Base-by-base conservation (phyloP, 2,888 invertebrate genomes). In the Apodemia zela region DNA sequence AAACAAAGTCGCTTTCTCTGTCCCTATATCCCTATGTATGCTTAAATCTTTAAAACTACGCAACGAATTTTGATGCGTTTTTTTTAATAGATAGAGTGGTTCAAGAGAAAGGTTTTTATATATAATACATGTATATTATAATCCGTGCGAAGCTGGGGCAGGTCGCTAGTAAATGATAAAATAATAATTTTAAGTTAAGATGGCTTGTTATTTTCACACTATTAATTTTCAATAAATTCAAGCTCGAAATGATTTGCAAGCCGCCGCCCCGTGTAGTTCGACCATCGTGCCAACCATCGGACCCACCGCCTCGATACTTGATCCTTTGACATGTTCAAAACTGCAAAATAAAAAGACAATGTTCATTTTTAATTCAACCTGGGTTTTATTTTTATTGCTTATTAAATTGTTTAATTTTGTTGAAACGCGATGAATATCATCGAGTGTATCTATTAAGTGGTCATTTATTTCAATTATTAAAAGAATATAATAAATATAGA, bases 161-260 rank as follows among this genome's bases (percentile, higher is more conserved):
- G n/a, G n/a, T n/a, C n/a, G n/a, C n/a, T n/a, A n/a, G 10, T 18
- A 10, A 18, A 15, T 15, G 15, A 21, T 49, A 49, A 49, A 49
- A 49, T 58, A 58, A 17, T n/a, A 62, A 17, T n/a, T 42, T 58
- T 57, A 45, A 61, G 49, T 51, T 58, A 45, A 7, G 74, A 77
- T 74, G 79, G 59, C 58, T 69, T 70, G 67, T 71, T 74, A 74
- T 82, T 81, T 83, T 84, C 80, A 80, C 84, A 80, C 83, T 80
- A 81, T 85, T 85, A 84, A 83, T 82, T 84, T 84, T 80, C 82
- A 86, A 86, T 86, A 84, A 85, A 83, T 79, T 77, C 58, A 51
- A 59, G 64, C 77, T 78, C 75, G 77, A 75, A 77, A 79, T 77
- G 80, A 84, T 75, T 77, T 79, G 77, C 72, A 73, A 76, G 74